Percentiles rank a stretch among this genome's conserved stretches.
Evolutionary conservation across 2,797 vertebrate genomes (phyloP).

Genomic region (Pseudomugil gertrudae): DNA sequence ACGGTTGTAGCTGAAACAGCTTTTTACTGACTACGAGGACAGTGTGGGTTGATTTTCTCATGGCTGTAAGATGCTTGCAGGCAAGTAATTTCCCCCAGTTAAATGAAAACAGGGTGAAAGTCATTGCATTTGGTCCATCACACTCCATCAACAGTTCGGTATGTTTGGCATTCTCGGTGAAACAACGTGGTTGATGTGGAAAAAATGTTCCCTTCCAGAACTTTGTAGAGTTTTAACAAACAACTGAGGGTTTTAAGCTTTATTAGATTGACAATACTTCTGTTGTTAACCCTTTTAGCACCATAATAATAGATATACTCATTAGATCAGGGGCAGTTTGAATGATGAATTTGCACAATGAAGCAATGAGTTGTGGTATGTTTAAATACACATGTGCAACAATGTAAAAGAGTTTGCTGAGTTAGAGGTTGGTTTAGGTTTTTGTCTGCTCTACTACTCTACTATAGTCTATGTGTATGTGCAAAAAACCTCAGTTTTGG

Average conservation of each 20-base stretch:
- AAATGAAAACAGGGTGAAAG: not conserved
- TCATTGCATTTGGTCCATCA: not conserved
- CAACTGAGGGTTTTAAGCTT: not conserved
- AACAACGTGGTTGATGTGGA: not conserved
- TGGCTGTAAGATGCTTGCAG: not conserved
- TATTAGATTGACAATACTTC: not conserved
- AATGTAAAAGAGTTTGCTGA: no score
- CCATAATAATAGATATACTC: no score
- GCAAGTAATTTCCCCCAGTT: not conserved
- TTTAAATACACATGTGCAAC: no score
- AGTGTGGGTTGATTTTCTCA: not conserved
- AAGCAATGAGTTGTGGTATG: no score
- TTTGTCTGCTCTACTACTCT: no score
- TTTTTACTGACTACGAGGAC: not conserved
- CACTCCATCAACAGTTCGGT: not conserved
- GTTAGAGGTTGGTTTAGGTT: no score
- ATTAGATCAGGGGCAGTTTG: no score
- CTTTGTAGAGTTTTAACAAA: not conserved
- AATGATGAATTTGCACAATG: no score
- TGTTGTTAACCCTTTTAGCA: no score
- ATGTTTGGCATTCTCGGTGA: not conserved
- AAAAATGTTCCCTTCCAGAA: not conserved
- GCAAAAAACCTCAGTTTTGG: no score
- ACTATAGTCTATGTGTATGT: no score
- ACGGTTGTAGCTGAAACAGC: conserved; percentile 2